Evolutionary conservation across 2,797 vertebrate species (phyloP).

Genomic region (Oreortyx pictus): DNA sequence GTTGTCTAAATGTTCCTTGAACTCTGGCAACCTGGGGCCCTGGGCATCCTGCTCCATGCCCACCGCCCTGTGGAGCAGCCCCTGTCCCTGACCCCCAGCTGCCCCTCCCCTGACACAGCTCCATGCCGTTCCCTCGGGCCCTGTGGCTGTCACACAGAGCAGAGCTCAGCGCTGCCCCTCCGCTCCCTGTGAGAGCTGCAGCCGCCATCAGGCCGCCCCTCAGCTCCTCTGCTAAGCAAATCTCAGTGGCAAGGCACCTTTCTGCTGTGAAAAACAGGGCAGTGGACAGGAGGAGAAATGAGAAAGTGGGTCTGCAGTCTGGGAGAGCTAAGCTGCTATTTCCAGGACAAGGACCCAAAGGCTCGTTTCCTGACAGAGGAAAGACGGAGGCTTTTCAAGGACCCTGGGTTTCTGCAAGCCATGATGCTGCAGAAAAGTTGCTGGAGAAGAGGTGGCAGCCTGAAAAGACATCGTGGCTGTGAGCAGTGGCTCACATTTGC

Average conservation of each 20-base stretch:
- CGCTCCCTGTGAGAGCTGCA: not conserved
- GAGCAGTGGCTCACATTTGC: not conserved
- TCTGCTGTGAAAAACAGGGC: rapidly evolving
- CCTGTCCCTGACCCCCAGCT: too few relatives aligned
- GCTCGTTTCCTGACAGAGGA: not conserved
- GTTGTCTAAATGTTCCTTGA: not conserved
- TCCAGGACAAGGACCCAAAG: not conserved
- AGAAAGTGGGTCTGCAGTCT: not conserved
- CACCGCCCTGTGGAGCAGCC: not conserved
- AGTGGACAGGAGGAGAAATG: not conserved
- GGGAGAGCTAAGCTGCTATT: not conserved
- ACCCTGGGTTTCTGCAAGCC: not conserved
- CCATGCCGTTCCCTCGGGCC: not conserved
- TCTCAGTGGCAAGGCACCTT: not conserved
- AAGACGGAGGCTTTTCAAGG: not conserved
- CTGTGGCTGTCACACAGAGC: not conserved
- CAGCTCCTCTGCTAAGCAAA: not conserved
- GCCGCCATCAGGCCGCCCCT: not conserved
- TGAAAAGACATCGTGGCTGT: not conserved
- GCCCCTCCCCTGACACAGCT: not conserved
- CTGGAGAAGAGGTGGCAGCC: not conserved
- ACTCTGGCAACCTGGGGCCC: not conserved
- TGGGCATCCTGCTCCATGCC: not conserved
- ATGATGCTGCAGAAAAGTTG: not conserved
- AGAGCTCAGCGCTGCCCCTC: not conserved